Conservation (phyloP, 2,888 invertebrate genomes). For the Ornithoptera priamus region DNA sequence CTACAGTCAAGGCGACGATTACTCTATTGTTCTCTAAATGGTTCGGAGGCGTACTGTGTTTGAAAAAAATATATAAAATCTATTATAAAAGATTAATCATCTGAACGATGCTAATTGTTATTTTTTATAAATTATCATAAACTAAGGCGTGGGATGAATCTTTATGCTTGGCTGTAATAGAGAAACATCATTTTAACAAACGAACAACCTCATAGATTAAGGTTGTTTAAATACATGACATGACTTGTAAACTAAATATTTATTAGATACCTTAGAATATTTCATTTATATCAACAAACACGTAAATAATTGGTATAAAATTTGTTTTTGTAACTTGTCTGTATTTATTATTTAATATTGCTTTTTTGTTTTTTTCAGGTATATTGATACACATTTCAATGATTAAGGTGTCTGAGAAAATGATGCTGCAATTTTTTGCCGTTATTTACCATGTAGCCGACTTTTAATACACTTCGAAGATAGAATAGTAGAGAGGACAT, state of each 20-base stretch:
- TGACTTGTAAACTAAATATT: background rate
- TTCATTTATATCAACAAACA: no score
- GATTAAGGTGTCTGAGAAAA: no score
- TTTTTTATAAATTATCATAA: slow-evolving; percentile 38
- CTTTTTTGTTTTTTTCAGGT: no score
- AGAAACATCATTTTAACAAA: background rate
- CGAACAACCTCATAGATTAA: background rate
- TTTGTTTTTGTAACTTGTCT: no score
- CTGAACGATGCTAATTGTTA: slow-evolving; percentile 48
- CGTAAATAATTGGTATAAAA: no score
- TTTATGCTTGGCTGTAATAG: background rate
- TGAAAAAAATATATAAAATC: slow-evolving; percentile 10
- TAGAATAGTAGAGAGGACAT: no score
- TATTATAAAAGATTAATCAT: slow-evolving; percentile 41
- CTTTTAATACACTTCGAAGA: no score
- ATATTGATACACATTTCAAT: no score
- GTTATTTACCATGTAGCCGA: no score
- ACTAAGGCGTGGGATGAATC: slow-evolving; percentile 35
- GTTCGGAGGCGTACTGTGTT: slow-evolving; percentile 21
- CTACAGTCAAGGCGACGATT: slow-evolving; percentile 64
- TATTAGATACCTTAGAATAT: no score
- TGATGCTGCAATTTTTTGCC: no score
- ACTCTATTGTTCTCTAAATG: slow-evolving; percentile 50
- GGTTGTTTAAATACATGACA: background rate
- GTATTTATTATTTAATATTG: no score